Conservation (phyloP, 35 echinoderm and acorn worm species). For the Lytechinus variegatus region DNA sequence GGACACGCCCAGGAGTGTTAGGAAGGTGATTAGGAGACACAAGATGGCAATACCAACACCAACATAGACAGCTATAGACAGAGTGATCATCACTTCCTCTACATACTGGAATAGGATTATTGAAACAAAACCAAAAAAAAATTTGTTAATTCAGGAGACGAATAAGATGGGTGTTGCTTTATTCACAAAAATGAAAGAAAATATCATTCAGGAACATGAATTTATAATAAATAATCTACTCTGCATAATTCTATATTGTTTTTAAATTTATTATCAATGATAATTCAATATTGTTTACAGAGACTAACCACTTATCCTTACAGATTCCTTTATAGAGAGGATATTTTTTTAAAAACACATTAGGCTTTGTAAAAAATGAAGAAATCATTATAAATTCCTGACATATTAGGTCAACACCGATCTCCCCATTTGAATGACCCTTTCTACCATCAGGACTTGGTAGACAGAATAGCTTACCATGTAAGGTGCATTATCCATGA, state of each 20-base stretch:
- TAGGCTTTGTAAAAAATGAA: neutral
- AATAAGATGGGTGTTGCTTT: neutral
- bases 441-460: neutral
- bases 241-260: no score
- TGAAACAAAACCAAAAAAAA: neutral
- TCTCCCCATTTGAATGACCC: neutral
- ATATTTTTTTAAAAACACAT: neutral
- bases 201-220: no score
- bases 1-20: conserved; percentile 79
- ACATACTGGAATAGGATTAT: neutral
- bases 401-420: neutral
- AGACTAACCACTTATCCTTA: no score
- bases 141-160: neutral
- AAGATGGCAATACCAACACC: conserved; percentile 68
- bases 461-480: conserved; percentile 32
- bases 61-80: conserved; percentile 74
- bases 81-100: conserved; percentile 53
- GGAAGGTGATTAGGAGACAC: conserved; percentile 80
- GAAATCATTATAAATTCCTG: neutral
- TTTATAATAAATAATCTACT: neutral
- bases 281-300: no score
- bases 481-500: conserved; percentile 79
- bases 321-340: neutral
- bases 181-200: neutral
- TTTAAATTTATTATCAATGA: no score